phyloP scores from a whole-genome alignment of 2,797 vertebrate genomes.

The Bradypodion pumilum region DNA sequence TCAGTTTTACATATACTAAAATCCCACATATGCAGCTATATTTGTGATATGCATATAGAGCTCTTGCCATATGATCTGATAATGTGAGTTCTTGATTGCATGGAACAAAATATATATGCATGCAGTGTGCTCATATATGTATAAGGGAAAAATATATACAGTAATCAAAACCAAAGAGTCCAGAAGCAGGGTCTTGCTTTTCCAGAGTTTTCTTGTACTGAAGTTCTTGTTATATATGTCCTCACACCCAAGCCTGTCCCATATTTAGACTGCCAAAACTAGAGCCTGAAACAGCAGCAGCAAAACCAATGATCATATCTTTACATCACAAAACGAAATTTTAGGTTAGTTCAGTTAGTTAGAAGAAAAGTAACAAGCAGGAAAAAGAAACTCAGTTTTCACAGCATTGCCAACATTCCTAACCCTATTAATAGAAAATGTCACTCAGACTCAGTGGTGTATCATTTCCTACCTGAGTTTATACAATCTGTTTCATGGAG shows the following conservation, averaged over 20 bases:
- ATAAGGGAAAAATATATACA: neutral
- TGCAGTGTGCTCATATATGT: neutral
- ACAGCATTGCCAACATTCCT: neutral
- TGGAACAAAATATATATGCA: neutral
- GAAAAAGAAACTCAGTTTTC: neutral
- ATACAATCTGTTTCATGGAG: neutral
- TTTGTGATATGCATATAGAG: no score
- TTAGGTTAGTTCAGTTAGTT: neutral
- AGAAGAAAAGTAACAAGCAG: neutral
- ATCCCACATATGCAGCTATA: no score
- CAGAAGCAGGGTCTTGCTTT: no score
- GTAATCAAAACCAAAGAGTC: no score
- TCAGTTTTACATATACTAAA: no score
- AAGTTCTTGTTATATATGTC: no score
- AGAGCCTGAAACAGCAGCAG: neutral
- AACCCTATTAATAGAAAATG: neutral
- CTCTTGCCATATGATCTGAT: neutral
- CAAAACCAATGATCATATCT: neutral
- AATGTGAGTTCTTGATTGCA: neutral
- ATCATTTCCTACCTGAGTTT: neutral
- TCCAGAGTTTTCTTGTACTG: no score
- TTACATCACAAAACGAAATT: neutral
- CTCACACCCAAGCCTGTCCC: no score
- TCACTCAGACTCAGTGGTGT: neutral
- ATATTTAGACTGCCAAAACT: neutral